A percentile compares a stretch with the other conserved stretches of the same genome.
phyloP scores from a whole-genome alignment of 2,113 vertebrate genomes.

The Cettia cetti region DNA sequence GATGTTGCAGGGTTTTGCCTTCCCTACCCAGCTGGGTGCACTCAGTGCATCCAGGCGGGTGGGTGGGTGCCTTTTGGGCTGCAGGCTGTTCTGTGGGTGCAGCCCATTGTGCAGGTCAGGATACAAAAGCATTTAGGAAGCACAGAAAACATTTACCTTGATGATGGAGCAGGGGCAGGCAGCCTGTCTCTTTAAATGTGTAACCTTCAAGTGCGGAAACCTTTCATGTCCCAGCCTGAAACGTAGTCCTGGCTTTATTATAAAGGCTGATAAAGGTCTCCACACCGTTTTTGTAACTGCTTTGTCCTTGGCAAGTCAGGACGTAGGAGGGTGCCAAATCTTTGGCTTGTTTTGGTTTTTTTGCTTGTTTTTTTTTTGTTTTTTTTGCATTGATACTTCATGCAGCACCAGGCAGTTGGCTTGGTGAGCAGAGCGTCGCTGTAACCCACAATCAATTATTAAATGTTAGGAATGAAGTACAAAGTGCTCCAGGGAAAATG shows the following conservation, averaged over 20 bases:
- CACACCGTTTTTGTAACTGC: background rate
- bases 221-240: background rate
- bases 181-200: background rate
- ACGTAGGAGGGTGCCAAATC: background rate
- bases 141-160: background rate
- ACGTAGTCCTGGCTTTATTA: background rate
- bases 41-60: accelerated
- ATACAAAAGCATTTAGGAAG: background rate
- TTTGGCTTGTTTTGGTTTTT: background rate
- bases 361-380: too few relatives aligned
- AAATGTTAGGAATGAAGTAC: constrained; percentile 39
- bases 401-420: background rate
- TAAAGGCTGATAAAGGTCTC: constrained; percentile 22
- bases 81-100: background rate
- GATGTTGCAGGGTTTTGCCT: background rate
- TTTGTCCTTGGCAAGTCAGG: constrained; percentile 44
- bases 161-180: background rate
- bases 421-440: background rate
- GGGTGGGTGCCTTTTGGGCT: background rate
- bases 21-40: too few relatives aligned
- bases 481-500: background rate
- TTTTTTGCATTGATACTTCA: background rate
- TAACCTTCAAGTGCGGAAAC: background rate
- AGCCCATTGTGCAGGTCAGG: background rate
- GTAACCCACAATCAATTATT: constrained; percentile 35